Evolutionary conservation across 2,797 vertebrate species (phyloP).

Genomic region (Ara ararauna): DNA sequence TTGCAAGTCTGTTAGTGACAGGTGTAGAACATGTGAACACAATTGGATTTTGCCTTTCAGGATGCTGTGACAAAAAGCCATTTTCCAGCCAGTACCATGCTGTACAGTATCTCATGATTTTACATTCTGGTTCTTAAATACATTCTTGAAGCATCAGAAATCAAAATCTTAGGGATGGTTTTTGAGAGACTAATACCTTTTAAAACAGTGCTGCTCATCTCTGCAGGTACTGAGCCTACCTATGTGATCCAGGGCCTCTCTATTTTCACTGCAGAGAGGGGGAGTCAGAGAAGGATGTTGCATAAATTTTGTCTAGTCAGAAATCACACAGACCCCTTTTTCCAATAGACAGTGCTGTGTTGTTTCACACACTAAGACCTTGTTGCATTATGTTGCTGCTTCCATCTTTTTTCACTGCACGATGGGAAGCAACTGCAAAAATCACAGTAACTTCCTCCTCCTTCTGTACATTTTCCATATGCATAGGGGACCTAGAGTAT

Average conservation of each 20-base stretch:
- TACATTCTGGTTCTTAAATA: neutral
- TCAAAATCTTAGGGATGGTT: neutral
- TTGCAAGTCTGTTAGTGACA: neutral
- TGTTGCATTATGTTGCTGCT: neutral
- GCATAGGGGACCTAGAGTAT: neutral
- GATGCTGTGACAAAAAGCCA: neutral
- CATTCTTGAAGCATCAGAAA: neutral
- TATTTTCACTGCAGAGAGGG: neutral
- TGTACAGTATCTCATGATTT: neutral
- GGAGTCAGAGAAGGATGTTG: neutral
- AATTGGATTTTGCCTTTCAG: neutral
- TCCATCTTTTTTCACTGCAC: neutral
- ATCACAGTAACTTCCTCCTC: neutral
- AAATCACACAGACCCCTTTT: neutral
- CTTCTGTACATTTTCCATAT: neutral
- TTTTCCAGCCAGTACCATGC: neutral
- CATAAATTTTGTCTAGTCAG: neutral
- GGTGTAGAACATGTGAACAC: neutral
- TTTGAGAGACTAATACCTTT: neutral
- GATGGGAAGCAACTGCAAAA: neutral
- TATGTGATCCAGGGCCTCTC: neutral
- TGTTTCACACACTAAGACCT: neutral
- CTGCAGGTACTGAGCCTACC: neutral
- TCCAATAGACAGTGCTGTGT: neutral
- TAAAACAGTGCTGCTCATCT: neutral